phyloP scores from a whole-genome alignment of 2,797 vertebrate species.

The Danio kyathit region DNA sequence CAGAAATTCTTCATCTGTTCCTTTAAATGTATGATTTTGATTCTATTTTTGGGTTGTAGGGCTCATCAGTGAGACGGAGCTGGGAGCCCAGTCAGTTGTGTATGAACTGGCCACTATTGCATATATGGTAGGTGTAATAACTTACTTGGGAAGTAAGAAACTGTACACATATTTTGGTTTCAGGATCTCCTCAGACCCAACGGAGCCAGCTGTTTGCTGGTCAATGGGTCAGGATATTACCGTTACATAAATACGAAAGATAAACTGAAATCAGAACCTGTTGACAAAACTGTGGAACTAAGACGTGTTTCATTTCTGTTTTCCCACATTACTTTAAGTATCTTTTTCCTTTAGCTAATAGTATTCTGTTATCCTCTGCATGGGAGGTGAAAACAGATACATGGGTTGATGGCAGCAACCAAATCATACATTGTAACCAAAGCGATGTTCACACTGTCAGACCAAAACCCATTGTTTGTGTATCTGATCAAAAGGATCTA shows the following conservation, averaged over 20 bases:
- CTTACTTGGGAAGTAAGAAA: conserved; percentile 1
- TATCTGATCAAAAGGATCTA: too few species aligned
- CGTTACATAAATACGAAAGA: conserved; percentile 2
- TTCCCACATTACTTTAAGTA: conserved; percentile 9
- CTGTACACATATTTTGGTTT: neutral
- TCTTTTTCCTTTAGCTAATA: conserved; percentile 42
- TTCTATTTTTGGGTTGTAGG: conserved; percentile 69
- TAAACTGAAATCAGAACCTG: conserved; percentile 41
- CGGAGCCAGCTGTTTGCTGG: conserved; percentile 5
- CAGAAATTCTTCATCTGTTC: too few species aligned
- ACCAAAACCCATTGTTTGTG: too few species aligned
- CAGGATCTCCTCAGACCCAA: neutral
- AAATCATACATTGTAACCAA: neutral
- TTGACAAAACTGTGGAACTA: conserved; percentile 10
- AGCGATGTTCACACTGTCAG: too few species aligned
- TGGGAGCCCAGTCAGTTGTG: conserved; percentile 86
- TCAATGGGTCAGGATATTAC: conserved; percentile 21
- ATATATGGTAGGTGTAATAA: conserved; percentile 82
- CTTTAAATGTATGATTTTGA: neutral
- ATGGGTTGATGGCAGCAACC: conserved; percentile 2
- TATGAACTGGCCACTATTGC: conserved; percentile 77
- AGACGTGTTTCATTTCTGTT: conserved; percentile 43
- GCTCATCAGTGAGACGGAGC: conserved; percentile 83
- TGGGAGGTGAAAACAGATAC: conserved; percentile 11
- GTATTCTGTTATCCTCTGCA: conserved; percentile 1